Base-by-base conservation (phyloP, 2,797 vertebrate species). In the Ambastaia sidthimunki region DNA sequence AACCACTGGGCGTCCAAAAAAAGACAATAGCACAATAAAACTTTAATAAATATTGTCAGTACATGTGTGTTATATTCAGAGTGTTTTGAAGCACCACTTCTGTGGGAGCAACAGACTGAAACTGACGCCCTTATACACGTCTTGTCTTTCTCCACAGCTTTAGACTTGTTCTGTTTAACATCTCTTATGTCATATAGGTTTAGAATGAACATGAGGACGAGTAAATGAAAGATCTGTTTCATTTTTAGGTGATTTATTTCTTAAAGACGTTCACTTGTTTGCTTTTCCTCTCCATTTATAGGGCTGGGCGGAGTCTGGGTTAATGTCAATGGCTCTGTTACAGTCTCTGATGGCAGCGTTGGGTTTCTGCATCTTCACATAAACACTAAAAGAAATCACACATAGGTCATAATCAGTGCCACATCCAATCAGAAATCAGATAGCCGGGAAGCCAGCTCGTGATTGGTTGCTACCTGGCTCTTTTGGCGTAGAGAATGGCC, bases 241-340 rank as follows among this genome's bases (percentile, higher is more conserved):
- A 7, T 13, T 60, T 13, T 5, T 23, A 60, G 9, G 6, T 60
- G 23, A 18, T 18, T 15, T 16, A 5, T 28, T 4, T 4, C 7
- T 63, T 4, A 31, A 31, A 2, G 4, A 31, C 31, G 4, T 15
- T 62, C 90, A 98, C 98, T 94, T 96, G 71, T 96, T 95, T 4
- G 97, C 97, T 87, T 97, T 99, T 7, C 98, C 98, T 82, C 97
- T 94, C 97, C 98, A 99, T 85, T 99, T 99, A 86, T 99, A 99
- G 0, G 98, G 96, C 90, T 98, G 97, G 82, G 98, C 98, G 0
- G 98, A 99, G 90, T 99, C 98, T 71, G 98, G 97, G 88, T 99
- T 99, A 89, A 99, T 99, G 87, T 91, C 92, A 89, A 99, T 99
- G 73, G 98, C 98, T 94, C 95, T 91, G 91, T 98, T 93, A 87